Conservation (phyloP, 2,888 invertebrate species). For the Nomada ferruginata region DNA sequence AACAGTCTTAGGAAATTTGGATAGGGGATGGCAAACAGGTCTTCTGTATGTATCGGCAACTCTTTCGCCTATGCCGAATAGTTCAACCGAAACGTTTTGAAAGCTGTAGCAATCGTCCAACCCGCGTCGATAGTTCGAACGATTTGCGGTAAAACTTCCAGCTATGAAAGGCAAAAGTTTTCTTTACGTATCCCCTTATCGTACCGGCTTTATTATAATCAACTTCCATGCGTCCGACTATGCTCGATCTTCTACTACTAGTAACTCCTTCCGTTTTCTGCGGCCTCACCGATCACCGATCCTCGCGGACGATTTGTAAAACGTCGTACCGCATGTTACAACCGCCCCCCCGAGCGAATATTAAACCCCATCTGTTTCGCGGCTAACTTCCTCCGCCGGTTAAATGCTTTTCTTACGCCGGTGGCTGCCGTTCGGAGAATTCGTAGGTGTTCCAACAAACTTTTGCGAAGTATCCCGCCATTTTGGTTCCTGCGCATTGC, state of each 20-base stretch:
- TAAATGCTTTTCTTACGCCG: constrained; percentile 50
- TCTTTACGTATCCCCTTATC: not conserved
- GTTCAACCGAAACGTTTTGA: not conserved
- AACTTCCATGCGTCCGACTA: not conserved
- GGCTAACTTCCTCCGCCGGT: constrained; percentile 6
- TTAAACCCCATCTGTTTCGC: constrained; percentile 43
- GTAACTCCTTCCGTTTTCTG: not conserved
- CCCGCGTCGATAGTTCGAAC: not conserved
- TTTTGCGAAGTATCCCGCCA: constrained; percentile 77
- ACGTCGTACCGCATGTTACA: not conserved
- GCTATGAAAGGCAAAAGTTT: not conserved
- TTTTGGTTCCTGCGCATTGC: constrained; percentile 79
- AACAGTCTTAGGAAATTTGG: not conserved
- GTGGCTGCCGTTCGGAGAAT: constrained; percentile 50
- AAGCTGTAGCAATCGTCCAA: not conserved
- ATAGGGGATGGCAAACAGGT: not conserved
- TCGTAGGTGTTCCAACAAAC: constrained; percentile 64
- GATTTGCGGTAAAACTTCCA: not conserved
- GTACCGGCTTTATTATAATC: not conserved
- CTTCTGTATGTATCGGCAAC: too few species aligned
- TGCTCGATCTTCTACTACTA: not conserved
- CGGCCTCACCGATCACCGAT: not conserved
- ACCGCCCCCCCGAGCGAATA: not conserved
- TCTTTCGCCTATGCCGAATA: not conserved
- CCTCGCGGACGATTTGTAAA: not conserved